Conservation (phyloP, 2,888 invertebrate species). For the Hermodice carunculata region DNA sequence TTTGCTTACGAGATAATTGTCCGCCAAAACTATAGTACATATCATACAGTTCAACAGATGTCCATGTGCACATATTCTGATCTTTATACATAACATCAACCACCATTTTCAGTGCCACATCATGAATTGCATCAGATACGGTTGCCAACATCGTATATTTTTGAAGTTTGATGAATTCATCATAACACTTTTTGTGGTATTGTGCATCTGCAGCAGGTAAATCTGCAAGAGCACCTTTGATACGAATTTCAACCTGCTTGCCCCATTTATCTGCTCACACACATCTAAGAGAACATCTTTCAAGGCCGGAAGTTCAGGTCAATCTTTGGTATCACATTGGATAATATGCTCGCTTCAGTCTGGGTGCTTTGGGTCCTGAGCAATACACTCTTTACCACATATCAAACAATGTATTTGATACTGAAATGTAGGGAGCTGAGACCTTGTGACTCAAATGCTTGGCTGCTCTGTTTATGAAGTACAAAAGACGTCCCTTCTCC, state of each 20-base stretch:
- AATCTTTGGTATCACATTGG: slow-evolving; percentile 9
- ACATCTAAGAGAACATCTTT: no score
- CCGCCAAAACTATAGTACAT: neutral
- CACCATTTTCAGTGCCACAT: neutral
- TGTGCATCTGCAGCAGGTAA: slow-evolving; percentile 13
- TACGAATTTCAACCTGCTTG: no score
- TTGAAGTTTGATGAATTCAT: neutral
- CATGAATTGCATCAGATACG: neutral
- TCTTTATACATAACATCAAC: slow-evolving; percentile 1
- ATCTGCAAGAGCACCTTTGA: neutral
- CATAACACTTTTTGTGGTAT: slow-evolving; percentile 12
- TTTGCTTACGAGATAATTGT: neutral
- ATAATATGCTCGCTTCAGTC: neutral
- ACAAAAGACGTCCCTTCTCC: no score
- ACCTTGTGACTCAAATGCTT: no score
- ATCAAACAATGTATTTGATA: slow-evolving; percentile 9
- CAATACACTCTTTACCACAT: slow-evolving; percentile 1
- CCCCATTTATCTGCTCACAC: no score
- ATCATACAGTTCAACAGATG: slow-evolving; percentile 8
- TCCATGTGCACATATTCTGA: slow-evolving; percentile 6
- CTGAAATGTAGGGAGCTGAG: neutral
- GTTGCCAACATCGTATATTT: neutral
- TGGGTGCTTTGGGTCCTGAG: neutral
- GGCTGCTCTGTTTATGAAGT: neutral
- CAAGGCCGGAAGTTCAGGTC: neutral